These are phyloP conservation scores for Hipposideros larvatus DNA, from an alignment of 2,797 vertebrate genomes.

Conservation along the genomic window DNA sequence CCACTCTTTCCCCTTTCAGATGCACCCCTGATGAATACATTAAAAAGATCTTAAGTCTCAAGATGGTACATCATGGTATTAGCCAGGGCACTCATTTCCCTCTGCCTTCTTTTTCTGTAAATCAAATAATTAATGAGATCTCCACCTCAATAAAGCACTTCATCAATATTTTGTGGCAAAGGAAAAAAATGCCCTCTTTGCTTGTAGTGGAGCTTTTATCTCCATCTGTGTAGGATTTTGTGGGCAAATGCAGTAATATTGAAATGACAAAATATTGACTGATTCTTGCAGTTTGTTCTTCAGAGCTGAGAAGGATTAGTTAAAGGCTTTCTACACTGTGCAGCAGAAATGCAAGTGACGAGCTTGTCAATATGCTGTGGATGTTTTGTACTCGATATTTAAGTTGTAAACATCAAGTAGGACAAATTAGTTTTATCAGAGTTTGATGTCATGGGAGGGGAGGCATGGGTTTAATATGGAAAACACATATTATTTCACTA, in stretches of 20 bases:
- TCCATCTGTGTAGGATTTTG: constrained; percentile 82
- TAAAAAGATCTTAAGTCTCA: constrained; percentile 99
- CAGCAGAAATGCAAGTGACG: constrained; percentile 1
- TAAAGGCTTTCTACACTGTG: constrained; percentile 67
- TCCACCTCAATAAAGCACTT: constrained; percentile 89
- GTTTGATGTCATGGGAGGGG: neutral
- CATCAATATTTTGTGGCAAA: constrained; percentile 90
- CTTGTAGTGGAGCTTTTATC: constrained; percentile 87
- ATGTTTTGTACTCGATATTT: constrained; percentile 27
- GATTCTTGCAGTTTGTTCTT: constrained; percentile 82
- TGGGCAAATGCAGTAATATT: constrained; percentile 85
- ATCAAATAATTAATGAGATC: constrained; percentile 95
- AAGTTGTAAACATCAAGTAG: constrained; percentile 38
- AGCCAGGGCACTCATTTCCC: constrained; percentile 92
- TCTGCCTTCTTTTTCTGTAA: constrained; percentile 89
- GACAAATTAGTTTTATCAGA: neutral
- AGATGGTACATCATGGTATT: constrained; percentile 98
- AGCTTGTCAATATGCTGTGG: constrained; percentile 7
- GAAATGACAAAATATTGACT: constrained; percentile 90
- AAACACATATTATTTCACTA: neutral
- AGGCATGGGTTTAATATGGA: neutral
- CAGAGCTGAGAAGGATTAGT: constrained; percentile 79
- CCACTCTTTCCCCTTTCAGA: constrained; percentile 95
- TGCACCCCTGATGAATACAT: constrained; percentile 95
- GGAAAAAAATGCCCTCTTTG: constrained; percentile 83